Conservation (phyloP, 2,888 invertebrate genomes). For the Halictus quadricinctus region DNA sequence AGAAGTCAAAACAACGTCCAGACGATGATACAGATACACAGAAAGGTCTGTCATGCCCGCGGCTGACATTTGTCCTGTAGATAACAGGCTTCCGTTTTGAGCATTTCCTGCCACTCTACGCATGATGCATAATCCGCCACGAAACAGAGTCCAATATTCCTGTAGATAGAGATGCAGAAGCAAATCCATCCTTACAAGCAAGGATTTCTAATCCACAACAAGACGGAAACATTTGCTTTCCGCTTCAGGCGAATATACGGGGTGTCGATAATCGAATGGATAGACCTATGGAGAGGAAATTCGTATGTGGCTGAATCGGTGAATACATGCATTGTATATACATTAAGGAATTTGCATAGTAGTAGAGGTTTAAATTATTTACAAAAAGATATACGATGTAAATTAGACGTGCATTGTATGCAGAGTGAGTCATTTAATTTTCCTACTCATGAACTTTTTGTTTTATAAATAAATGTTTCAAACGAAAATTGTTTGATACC, state of each 20-base stretch:
- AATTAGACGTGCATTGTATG: too few species aligned
- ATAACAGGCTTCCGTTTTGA: slow-evolving; percentile 63
- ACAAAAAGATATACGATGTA: too few species aligned
- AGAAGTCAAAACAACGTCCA: slow-evolving; percentile 49
- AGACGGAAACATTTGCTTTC: neutral
- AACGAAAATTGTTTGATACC: neutral
- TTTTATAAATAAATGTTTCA: neutral
- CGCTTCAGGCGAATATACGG: neutral
- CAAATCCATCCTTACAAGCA: slow-evolving; percentile 42
- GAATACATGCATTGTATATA: neutral
- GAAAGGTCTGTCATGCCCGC: slow-evolving; percentile 54
- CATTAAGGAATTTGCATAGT: too few species aligned
- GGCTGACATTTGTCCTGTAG: slow-evolving; percentile 53
- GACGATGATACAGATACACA: slow-evolving; percentile 38
- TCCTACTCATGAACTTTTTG: neutral
- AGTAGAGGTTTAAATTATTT: too few species aligned
- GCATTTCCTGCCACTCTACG: slow-evolving; percentile 55
- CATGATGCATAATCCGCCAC: slow-evolving; percentile 61
- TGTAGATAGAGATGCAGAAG: slow-evolving; percentile 45
- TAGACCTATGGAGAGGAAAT: neutral
- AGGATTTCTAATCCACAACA: slow-evolving; percentile 49
- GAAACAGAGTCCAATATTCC: slow-evolving; percentile 45
- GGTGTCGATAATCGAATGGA: neutral
- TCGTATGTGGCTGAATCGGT: neutral
- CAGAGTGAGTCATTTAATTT: too few species aligned